phyloP scores from a whole-genome alignment of 2,797 vertebrate species.

The Oreochromis mossambicus region DNA sequence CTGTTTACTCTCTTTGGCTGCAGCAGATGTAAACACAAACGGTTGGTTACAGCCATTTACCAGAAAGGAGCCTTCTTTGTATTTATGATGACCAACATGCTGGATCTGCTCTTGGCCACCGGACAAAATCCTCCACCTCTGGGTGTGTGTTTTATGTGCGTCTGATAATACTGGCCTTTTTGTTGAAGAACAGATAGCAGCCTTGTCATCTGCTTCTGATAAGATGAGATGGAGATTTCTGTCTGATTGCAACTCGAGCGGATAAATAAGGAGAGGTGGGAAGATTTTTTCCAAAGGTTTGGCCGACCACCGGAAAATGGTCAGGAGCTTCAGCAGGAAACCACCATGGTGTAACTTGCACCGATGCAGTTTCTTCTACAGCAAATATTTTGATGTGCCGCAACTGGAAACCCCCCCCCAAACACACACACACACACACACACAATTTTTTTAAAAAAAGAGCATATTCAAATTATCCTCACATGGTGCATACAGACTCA shows the following conservation, averaged over 20 bases:
- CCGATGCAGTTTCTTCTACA: background rate
- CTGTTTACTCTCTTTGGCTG: slow-evolving; percentile 64
- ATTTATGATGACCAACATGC: slow-evolving; percentile 38
- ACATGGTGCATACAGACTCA: background rate
- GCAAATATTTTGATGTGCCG: background rate
- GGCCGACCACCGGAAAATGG: background rate
- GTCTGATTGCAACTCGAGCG: background rate
- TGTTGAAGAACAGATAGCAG: background rate
- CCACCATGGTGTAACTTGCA: background rate
- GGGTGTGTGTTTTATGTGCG: background rate
- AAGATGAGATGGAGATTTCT: background rate
- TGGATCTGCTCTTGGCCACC: slow-evolving; percentile 19
- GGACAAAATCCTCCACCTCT: slow-evolving; percentile 3
- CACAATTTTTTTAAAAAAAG: background rate
- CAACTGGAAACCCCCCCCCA: background rate
- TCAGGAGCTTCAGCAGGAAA: background rate
- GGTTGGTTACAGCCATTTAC: slow-evolving; percentile 52
- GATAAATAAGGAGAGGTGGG: background rate
- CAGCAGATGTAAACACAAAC: slow-evolving; percentile 60
- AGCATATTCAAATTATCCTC: background rate
- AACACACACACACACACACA: background rate
- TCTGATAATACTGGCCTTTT: background rate
- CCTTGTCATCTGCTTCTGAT: background rate
- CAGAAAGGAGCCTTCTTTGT: slow-evolving; percentile 45
- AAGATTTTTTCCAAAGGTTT: background rate